Percentiles rank a stretch among this genome's conserved stretches.
phyloP scores from a whole-genome alignment of 2,888 invertebrate species.

The Agrilus biguttatus region DNA sequence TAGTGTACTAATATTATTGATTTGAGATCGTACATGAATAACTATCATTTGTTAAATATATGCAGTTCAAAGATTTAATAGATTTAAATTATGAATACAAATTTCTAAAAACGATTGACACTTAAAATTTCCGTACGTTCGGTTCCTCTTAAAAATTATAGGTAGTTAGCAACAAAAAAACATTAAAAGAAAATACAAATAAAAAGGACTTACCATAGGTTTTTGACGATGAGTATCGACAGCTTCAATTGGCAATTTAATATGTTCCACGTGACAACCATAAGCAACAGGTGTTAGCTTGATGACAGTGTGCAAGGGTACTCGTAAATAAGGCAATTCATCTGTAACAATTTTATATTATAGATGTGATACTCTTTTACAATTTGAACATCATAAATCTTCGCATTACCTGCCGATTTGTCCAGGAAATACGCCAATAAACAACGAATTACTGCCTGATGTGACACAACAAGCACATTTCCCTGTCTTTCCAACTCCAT shows the following conservation, averaged over 20 bases:
- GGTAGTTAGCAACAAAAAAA: too few species aligned
- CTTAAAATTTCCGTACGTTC: too few species aligned
- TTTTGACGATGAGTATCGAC: conserved; percentile 94
- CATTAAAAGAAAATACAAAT: not conserved
- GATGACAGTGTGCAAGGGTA: conserved; percentile 89
- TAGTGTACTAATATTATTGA: too few species aligned
- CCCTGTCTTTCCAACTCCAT: conserved; percentile 97
- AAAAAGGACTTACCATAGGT: conserved; percentile 49
- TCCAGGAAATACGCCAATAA: conserved; percentile 95
- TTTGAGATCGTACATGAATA: too few species aligned
- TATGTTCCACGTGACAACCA: conserved; percentile 92
- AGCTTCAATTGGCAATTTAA: conserved; percentile 80
- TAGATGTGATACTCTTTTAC: not conserved
- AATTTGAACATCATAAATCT: not conserved
- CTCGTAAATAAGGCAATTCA: conserved; percentile 79
- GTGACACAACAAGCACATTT: conserved; percentile 90
- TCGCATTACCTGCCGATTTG: conserved; percentile 65
- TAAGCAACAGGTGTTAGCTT: conserved; percentile 97
- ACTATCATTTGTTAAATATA: too few species aligned
- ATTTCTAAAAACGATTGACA: too few species aligned
- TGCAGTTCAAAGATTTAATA: too few species aligned
- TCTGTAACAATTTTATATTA: conserved; percentile 35
- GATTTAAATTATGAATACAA: too few species aligned
- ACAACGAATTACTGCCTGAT: conserved; percentile 93
- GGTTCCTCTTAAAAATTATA: too few species aligned